Evolutionary conservation across 2,113 vertebrate species (phyloP).

Genomic region (Microtus montanus): DNA sequence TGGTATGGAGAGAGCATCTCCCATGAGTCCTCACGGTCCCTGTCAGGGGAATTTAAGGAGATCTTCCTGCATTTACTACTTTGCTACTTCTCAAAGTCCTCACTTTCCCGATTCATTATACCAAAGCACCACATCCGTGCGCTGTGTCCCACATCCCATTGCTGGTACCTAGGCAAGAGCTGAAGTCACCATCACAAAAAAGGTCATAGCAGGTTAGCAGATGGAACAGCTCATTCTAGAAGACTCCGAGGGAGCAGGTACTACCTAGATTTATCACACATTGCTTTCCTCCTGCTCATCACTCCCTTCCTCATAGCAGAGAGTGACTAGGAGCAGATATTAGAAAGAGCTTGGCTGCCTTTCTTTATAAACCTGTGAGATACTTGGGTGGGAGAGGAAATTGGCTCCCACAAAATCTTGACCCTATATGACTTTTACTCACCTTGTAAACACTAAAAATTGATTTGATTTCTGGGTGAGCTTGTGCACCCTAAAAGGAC

Average conservation of each 20-base stretch:
- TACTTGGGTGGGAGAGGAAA: slow-evolving; percentile 9
- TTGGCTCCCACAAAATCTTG: not conserved
- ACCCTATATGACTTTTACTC: slow-evolving; percentile 27
- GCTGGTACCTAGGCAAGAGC: not conserved
- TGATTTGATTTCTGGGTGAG: not conserved
- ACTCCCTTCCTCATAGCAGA: not conserved
- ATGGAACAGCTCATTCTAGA: not conserved
- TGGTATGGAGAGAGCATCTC: not conserved
- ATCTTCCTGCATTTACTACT: not conserved
- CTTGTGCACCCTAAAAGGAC: not conserved
- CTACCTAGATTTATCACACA: not conserved
- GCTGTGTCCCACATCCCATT: not conserved
- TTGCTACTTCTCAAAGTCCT: not conserved
- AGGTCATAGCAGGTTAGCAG: not conserved
- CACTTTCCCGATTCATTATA: not conserved
- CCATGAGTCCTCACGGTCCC: not conserved
- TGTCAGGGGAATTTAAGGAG: not conserved
- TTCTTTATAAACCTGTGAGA: slow-evolving; percentile 28
- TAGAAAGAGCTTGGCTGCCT: not conserved
- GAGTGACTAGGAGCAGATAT: not conserved
- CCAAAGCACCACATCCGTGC: not conserved
- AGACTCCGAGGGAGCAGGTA: not conserved
- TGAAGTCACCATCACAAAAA: not conserved
- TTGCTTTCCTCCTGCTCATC: not conserved
- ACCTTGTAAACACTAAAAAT: not conserved